These are phyloP conservation scores for Sceloporus undulatus DNA, from an alignment of 2,113 vertebrate species.

Conservation along the genomic window DNA sequence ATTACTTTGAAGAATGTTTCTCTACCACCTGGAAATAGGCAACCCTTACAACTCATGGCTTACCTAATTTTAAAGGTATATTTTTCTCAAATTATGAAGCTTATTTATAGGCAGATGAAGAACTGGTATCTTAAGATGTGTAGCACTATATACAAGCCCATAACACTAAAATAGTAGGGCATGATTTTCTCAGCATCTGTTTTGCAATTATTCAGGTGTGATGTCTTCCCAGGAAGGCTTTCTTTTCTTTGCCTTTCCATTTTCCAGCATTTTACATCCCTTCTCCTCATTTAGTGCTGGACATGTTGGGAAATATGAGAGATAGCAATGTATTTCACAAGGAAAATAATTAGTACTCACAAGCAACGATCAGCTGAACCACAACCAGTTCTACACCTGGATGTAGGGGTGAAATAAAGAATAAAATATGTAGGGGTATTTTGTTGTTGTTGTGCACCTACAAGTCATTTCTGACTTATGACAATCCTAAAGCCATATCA, in stretches of 20 bases:
- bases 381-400: too few species aligned
- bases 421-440: too few species aligned
- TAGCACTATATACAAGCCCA: not conserved
- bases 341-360: too few species aligned
- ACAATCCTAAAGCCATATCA: too few species aligned
- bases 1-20: not conserved
- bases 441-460: too few species aligned
- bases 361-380: too few species aligned
- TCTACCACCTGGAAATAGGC: not conserved
- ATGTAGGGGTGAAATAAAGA: too few species aligned
- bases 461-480: too few species aligned
- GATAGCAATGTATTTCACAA: too few species aligned
- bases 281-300: not conserved
- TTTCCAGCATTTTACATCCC: not conserved
- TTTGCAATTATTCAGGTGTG: not conserved
- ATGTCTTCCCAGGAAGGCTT: not conserved
- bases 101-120: not conserved
- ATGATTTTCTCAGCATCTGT: not conserved
- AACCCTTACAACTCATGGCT: not conserved
- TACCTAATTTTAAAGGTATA: not conserved
- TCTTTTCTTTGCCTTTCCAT: not conserved
- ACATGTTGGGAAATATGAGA: not conserved
- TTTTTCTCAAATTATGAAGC: not conserved
- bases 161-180: not conserved
- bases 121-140: too few species aligned